These are phyloP conservation scores for Cheilosia scutellata DNA, from an alignment of 2,888 invertebrate species.

Conservation along the genomic window DNA sequence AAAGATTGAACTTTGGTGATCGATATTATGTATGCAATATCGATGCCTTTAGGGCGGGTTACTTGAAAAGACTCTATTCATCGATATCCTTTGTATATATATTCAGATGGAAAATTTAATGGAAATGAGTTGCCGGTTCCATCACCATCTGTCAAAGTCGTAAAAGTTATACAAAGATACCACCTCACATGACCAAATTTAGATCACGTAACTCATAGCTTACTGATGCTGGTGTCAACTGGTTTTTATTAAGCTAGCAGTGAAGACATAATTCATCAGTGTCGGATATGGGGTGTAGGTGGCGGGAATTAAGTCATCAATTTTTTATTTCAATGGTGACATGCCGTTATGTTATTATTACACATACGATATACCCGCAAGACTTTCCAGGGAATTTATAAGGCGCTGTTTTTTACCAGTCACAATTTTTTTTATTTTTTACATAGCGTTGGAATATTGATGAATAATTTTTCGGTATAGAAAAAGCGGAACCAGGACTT, in stretches of 20 bases:
- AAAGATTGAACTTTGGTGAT: constrained; percentile 4
- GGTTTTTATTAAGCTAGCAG: constrained; percentile 4
- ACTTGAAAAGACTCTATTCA: too few relatives aligned
- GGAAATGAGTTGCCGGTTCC: too few relatives aligned
- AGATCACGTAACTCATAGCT: not conserved
- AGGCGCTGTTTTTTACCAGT: not conserved
- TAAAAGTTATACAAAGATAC: not conserved
- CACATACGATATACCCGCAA: not conserved
- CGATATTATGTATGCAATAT: not conserved
- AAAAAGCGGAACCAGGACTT: too few relatives aligned
- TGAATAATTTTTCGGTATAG: too few relatives aligned
- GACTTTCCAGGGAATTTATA: not conserved
- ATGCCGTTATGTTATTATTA: not conserved
- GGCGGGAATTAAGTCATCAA: constrained; percentile 33
- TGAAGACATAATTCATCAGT: not conserved
- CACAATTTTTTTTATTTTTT: too few relatives aligned
- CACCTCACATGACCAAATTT: not conserved
- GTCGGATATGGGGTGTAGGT: constrained; percentile 2
- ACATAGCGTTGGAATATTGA: too few relatives aligned
- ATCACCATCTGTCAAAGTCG: not conserved
- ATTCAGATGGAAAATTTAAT: too few relatives aligned
- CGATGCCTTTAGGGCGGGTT: too few relatives aligned
- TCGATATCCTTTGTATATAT: too few relatives aligned
- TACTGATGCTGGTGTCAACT: constrained; percentile 10
- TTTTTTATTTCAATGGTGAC: not conserved